These are phyloP conservation scores for Phortica variegata DNA, from an alignment of 1,140 invertebrate species.

Conservation along the genomic window DNA sequence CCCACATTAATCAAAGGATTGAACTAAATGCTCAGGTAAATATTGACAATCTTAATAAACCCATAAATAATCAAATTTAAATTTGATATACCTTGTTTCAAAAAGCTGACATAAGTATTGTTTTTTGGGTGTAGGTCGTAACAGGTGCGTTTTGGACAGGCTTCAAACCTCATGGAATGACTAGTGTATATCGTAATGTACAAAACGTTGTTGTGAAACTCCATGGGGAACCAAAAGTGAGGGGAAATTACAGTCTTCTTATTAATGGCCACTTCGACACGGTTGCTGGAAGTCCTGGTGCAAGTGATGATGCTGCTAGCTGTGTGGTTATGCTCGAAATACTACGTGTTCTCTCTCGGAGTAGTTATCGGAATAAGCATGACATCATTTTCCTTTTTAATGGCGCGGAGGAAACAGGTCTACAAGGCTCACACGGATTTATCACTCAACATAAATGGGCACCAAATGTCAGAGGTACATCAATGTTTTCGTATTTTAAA, in stretches of 20 bases:
- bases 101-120: no score
- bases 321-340: conserved; percentile 89
- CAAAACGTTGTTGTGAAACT: conserved; percentile 72
- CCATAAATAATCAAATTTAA: neutral
- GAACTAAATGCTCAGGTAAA: conserved; percentile 59
- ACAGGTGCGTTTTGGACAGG: conserved; percentile 60
- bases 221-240: conserved; percentile 52
- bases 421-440: conserved; percentile 83
- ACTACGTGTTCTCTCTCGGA: conserved; percentile 70
- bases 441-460: conserved; percentile 81
- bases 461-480: conserved; percentile 65
- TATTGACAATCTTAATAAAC: neutral
- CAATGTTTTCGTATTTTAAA: conserved; percentile 21
- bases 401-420: conserved; percentile 88
- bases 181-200: conserved; percentile 60
- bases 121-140: conserved; percentile 19
- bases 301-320: conserved; percentile 72
- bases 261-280: conserved; percentile 83
- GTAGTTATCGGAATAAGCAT: conserved; percentile 63
- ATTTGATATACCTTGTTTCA: neutral
- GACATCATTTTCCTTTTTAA: conserved; percentile 84
- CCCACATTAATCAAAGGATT: conserved; percentile 58
- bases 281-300: conserved; percentile 65
- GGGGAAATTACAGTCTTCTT: conserved; percentile 63
- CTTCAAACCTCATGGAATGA: conserved; percentile 54